Base-by-base conservation (phyloP, 2,113 vertebrate species). In the Lagopus leucura region DNA sequence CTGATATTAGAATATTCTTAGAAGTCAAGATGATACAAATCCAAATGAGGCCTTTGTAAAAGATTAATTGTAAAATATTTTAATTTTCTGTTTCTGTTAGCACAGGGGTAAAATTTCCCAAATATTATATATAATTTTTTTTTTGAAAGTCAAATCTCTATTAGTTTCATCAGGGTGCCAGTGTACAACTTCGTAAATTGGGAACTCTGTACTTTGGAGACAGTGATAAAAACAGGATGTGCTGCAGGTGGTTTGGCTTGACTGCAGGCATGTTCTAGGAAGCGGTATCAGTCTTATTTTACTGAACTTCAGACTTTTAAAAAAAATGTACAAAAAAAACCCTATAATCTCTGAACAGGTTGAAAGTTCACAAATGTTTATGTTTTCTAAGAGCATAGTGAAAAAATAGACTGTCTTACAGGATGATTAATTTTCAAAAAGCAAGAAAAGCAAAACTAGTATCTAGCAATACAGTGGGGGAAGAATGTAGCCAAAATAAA, bases 401-500 rank as follows among this genome's bases (percentile, higher is more conserved):
- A 57, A 90, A 86, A 81, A 61, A 36, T 74, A 70, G 25, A 27
- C 32, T 54, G 7, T 75, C 20, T 52, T 74, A 52, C 64, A 50
- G 65, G 20, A 76, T 2, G 0, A 66, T 76, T 92, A 76, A 20
- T 63, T 58, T 76, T 93, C n/a, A 69, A 86, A 93, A 92, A 71
- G 15, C 17, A 64, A 69, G 6, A 19, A 27, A 77, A 82, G 38
- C 47, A 83, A 92, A 69, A 42, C 10, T 69, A 81, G 69, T 75
- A 52, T 7, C 25, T 78, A 40, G 15, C 38, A 75, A 24, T 74
- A 69, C 10, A 75, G 52, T 57, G 54, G 5, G 28, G 11, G 21
- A 86, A 78, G 30, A 86, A 9, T 16, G 30, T 32, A 70, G 66
- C 83, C 83, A 87, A 82, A 89, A 90, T 45, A 92, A 90, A 85